Conservation (phyloP, 2,888 invertebrate species). For the Acleris holmiana region DNA sequence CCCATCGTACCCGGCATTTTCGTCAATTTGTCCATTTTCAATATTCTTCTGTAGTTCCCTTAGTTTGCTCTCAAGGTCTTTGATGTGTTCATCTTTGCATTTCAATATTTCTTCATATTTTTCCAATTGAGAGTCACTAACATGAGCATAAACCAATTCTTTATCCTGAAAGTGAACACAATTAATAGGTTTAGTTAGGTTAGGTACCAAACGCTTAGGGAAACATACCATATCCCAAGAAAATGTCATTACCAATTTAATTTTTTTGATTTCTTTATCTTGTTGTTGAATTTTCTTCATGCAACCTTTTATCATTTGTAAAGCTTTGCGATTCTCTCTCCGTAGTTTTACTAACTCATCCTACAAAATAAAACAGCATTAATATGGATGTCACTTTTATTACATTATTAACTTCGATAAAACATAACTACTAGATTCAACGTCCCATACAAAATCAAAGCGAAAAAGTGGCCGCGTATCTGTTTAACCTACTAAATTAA, state of each 20-base stretch:
- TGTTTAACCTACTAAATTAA: too few species aligned
- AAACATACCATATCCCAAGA: neutral
- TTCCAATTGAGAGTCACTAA: slow-evolving; percentile 73
- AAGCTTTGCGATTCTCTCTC: slow-evolving; percentile 81
- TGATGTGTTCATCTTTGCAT: slow-evolving; percentile 83
- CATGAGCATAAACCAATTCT: slow-evolving; percentile 70
- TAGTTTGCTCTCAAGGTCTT: slow-evolving; percentile 77
- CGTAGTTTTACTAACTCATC: slow-evolving; percentile 78
- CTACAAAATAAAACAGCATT: slow-evolving; percentile 49
- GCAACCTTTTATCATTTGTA: slow-evolving; percentile 84
- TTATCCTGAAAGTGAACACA: slow-evolving; percentile 59
- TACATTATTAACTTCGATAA: too few species aligned
- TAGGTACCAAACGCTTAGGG: neutral
- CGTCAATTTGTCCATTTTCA: slow-evolving; percentile 61
- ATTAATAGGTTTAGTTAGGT: neutral
- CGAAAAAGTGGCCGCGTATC: too few species aligned
- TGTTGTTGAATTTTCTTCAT: slow-evolving; percentile 82
- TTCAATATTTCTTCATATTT: slow-evolving; percentile 78
- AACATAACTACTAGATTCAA: too few species aligned
- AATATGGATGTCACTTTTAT: neutral
- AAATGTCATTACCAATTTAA: slow-evolving; percentile 63
- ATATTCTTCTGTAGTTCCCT: slow-evolving; percentile 68
- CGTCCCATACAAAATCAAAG: too few species aligned
- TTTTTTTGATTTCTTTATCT: slow-evolving; percentile 78
- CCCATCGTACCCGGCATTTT: slow-evolving; percentile 59